These are phyloP conservation scores for Carabus problematicus DNA, from an alignment of 2,888 invertebrate species.

Conservation along the genomic window DNA sequence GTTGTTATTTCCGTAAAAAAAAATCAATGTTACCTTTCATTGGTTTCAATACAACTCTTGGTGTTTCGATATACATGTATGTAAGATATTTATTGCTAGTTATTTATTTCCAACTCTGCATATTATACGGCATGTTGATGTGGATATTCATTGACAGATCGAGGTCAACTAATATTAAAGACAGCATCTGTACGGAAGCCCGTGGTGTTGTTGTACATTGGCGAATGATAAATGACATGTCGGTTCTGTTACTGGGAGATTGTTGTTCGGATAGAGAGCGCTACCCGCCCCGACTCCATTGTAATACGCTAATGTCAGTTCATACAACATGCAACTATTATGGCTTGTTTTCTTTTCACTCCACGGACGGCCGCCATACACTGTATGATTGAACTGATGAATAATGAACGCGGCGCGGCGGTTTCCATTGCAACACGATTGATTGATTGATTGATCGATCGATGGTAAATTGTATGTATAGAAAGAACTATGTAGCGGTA, in stretches of 20 bases:
- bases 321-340: conserved; percentile 14
- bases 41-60: not conserved
- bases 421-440: not conserved
- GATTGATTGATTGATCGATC: conserved; percentile 5
- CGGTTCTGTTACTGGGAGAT: conserved; percentile 35
- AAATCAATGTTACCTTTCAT: conserved; percentile 9
- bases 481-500: too few relatives aligned
- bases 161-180: conserved; percentile 40
- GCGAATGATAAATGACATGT: conserved; percentile 40
- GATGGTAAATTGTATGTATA: too few relatives aligned
- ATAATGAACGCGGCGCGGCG: too few relatives aligned
- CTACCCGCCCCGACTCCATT: conserved; percentile 23
- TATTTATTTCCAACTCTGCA: too few relatives aligned
- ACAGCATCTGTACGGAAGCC: conserved; percentile 41
- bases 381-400: too few relatives aligned
- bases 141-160: conserved; percentile 31
- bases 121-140: not conserved
- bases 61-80: not conserved
- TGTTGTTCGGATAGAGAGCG: conserved; percentile 33
- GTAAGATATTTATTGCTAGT: too few relatives aligned
- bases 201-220: conserved; percentile 1
- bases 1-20: not conserved
- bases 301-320: conserved; percentile 12
- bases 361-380: too few relatives aligned
- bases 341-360: not conserved